These are phyloP conservation scores for Sympetrum striolatum DNA, from an alignment of 2,888 invertebrate species.

Conservation along the genomic window DNA sequence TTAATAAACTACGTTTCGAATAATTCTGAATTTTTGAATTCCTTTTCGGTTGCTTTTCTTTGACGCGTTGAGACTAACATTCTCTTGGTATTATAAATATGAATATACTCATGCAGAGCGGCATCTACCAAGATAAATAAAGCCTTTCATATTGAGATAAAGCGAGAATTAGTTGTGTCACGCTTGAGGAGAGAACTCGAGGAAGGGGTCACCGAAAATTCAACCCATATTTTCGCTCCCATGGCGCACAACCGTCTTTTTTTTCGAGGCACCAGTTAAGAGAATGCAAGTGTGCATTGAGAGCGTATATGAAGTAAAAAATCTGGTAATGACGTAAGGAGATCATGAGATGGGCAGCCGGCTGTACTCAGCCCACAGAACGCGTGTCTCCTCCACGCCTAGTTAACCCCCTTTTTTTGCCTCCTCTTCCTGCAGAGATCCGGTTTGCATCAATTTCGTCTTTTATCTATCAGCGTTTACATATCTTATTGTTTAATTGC, in stretches of 20 bases:
- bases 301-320: not conserved
- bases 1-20: no score
- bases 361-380: not conserved
- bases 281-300: not conserved
- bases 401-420: not conserved
- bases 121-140: no score
- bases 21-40: no score
- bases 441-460: no score
- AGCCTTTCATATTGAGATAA: no score
- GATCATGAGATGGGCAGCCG: not conserved
- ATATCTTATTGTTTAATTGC: no score
- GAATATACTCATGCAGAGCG: no score
- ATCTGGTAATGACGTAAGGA: not conserved
- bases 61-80: no score
- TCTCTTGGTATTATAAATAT: no score
- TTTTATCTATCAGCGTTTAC: no score
- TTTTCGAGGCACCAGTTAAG: not conserved
- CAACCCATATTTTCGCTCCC: not conserved
- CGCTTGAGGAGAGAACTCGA: not conserved
- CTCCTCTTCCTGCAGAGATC: no score
- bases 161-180: not conserved
- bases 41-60: not conserved
- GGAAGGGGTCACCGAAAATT: not conserved
- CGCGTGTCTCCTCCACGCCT: not conserved
- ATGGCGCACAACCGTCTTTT: not conserved